A percentile compares a stretch with the other conserved stretches of the same genome.
Conservation (phyloP, 1,140 invertebrate species). For the Drosophila littoralis region DNA sequence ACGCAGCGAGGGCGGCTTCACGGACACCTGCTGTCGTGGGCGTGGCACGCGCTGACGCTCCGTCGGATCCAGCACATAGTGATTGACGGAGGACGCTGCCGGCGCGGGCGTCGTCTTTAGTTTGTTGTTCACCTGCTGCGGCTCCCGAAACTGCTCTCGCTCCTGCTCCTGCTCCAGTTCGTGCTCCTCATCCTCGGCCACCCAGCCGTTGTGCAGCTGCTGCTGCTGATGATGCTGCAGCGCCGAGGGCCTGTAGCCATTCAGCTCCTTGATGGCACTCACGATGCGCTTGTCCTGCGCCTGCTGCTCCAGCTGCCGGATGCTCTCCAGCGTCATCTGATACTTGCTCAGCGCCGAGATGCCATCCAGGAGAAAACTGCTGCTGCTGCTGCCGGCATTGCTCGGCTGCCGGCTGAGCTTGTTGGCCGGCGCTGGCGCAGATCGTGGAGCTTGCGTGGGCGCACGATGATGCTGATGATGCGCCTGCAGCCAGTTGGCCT, state of each 20-base stretch:
- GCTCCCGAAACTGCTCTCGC: not conserved
- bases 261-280: conserved; percentile 85
- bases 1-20: conserved; percentile 70
- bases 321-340: conserved; percentile 87
- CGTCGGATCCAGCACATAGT: conserved; percentile 76
- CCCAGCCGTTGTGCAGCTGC: conserved; percentile 86
- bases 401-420: conserved; percentile 58
- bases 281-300: conserved; percentile 58
- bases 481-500: conserved; percentile 92
- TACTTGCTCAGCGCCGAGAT: conserved; percentile 87
- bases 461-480: conserved; percentile 61
- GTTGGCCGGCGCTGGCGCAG: conserved; percentile 1
- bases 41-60: conserved; percentile 60
- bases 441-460: conserved; percentile 59
- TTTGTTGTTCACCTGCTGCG: not conserved
- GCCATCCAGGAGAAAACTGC: conserved; percentile 84
- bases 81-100: conserved; percentile 53
- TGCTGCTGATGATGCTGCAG: conserved; percentile 85
- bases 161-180: conserved; percentile 11
- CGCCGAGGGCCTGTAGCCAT: conserved; percentile 86
- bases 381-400: conserved; percentile 63
- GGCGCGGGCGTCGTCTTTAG: not conserved
- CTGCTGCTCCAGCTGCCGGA: conserved; percentile 69
- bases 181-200: conserved; percentile 66
- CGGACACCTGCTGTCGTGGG: conserved; percentile 73